Conservation (phyloP, 2,113 vertebrate species). For the Natator depressus region DNA sequence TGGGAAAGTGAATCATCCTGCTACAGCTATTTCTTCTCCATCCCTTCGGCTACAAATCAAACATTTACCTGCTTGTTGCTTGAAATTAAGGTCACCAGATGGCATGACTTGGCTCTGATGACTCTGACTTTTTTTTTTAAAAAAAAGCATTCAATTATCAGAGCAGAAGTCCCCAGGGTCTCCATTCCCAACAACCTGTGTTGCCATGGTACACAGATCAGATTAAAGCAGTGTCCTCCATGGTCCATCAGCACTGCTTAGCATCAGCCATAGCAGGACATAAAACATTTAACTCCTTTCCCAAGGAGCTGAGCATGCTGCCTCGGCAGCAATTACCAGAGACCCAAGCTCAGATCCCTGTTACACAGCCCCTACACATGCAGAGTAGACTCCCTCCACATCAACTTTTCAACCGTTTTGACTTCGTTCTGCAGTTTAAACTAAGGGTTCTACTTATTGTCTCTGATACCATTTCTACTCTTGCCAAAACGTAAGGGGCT, state of each 20-base stretch:
- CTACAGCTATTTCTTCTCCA: constrained; percentile 1
- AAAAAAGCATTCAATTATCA: not conserved
- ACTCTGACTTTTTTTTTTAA: not conserved
- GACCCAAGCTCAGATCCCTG: not conserved
- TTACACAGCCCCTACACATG: not conserved
- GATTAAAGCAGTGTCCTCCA: rapidly evolving
- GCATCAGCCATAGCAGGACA: rapidly evolving
- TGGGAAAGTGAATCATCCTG: constrained; percentile 36
- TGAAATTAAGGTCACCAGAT: constrained; percentile 81
- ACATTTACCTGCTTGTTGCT: not conserved
- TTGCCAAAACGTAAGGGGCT: not conserved
- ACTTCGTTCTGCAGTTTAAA: not conserved
- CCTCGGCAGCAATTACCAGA: not conserved
- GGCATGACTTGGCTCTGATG: not conserved
- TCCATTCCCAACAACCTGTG: not conserved
- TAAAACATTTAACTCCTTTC: not conserved
- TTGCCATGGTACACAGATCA: not conserved
- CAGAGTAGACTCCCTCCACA: rapidly evolving
- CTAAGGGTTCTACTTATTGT: not conserved
- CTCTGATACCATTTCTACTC: not conserved
- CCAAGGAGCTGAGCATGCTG: rapidly evolving
- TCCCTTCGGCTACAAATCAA: constrained; percentile 38
- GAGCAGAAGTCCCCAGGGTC: not conserved
- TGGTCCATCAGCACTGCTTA: not conserved
- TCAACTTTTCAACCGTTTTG: not conserved